Evolutionary conservation across 2,797 vertebrate species (phyloP).

Genomic region (Enoplosus armatus): DNA sequence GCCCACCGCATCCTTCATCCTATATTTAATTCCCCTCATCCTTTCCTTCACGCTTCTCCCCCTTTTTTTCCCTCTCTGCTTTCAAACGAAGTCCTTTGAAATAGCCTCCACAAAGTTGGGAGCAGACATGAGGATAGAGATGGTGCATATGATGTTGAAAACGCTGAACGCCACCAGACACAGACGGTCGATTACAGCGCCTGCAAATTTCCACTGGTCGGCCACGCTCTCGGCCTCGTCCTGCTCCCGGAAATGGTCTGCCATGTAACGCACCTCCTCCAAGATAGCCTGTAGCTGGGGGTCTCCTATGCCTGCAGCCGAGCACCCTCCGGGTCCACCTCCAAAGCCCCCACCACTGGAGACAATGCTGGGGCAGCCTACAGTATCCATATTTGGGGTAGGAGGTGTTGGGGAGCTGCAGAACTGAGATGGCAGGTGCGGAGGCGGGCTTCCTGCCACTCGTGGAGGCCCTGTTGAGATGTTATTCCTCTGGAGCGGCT

Average conservation of each 20-base stretch:
- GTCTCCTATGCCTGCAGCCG: constrained; percentile 75
- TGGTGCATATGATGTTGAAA: constrained; percentile 90
- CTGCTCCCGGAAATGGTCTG: constrained; percentile 86
- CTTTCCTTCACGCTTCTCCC: constrained; percentile 35
- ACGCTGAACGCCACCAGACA: constrained; percentile 89
- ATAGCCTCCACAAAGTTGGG: constrained; percentile 89
- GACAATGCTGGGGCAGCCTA: constrained; percentile 82
- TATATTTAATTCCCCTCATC: constrained; percentile 54
- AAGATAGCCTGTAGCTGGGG: constrained; percentile 87
- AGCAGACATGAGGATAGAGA: constrained; percentile 90
- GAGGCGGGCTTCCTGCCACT: constrained; percentile 79
- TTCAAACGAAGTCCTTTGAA: constrained; percentile 89
- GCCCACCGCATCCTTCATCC: constrained; percentile 64
- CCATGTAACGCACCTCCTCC: constrained; percentile 88
- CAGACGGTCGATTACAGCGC: constrained; percentile 88
- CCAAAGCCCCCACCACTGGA: constrained; percentile 83
- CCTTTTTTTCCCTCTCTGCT: constrained; percentile 32
- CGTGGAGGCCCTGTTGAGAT: constrained; percentile 56
- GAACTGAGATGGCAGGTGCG: constrained; percentile 83
- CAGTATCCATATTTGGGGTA: constrained; percentile 77
- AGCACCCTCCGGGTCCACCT: constrained; percentile 72
- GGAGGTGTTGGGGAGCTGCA: constrained; percentile 82
- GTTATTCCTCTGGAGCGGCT: constrained; percentile 80
- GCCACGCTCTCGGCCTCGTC: constrained; percentile 79
- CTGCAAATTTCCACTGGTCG: constrained; percentile 90